Base-by-base conservation (phyloP, 2,888 invertebrate genomes). In the Cephus sareptanus region DNA sequence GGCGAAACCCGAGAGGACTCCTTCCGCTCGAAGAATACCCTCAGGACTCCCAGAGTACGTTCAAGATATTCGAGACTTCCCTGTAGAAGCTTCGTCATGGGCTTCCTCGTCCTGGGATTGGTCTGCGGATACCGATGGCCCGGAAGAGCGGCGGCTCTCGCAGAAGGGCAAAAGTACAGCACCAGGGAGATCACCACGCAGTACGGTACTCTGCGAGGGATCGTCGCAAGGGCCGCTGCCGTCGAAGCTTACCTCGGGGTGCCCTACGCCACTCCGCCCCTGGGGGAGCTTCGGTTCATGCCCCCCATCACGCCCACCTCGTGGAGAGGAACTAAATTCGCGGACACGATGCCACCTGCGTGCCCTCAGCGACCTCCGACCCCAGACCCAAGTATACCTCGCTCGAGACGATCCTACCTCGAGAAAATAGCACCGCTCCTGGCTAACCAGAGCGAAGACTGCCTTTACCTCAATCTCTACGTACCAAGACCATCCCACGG, bases 401-500 rank as follows among this genome's bases (percentile, higher is more conserved):
- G 96, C 80, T 96, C 96, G 75, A 94, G 98, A 77, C 95, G 97
- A 83, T 95, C 96, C 34, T 96, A 98, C 91, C 94, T 98, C 81
- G 96, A 97, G 89, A 95, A 96, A 82, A 93, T 99, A 85, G 92
- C 96, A 86, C 97, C 97, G 31, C 93, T 97, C 85, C 94, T 99
- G 80, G 95, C 95, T 88, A 97, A 98, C 91, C 98, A 99, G 93
- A 97, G 97, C 92, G 99, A 99, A 93, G 99, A 99, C 94, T 99
- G 99, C 92, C 95, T 99, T 87, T 98, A 98, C 92, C 95, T 99
- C 91, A 99, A 99, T 93, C 95, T 99, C 86, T 99, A 98, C 93
- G 97, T 98, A 83, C 99, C 99, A 82, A 94, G 96, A 87, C 94
- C 93, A 88, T 79, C 87, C 75, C 88, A 89, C 79, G 90, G 90